A percentile compares a stretch with the other conserved stretches of the same genome.
phyloP scores from a whole-genome alignment of 2,888 invertebrate genomes.

The Emesis castigata region DNA sequence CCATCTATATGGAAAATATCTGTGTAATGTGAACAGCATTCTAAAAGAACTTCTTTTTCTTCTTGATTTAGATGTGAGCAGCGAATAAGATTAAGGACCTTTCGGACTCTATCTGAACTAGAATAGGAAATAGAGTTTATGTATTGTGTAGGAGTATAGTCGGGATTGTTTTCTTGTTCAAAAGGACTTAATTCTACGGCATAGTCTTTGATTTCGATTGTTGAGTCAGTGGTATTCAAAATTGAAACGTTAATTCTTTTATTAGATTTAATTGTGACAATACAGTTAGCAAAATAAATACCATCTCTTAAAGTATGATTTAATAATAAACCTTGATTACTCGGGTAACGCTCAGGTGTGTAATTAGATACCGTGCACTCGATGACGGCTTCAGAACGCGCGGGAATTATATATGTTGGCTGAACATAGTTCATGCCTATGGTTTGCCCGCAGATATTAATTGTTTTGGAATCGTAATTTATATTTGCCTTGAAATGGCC shows the following conservation, averaged over 20 bases:
- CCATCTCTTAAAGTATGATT: slow-evolving; percentile 32
- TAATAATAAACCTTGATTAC: slow-evolving; percentile 30
- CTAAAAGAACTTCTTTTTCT: slow-evolving; percentile 33
- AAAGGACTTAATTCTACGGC: slow-evolving; percentile 12
- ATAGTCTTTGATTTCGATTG: slow-evolving; percentile 30
- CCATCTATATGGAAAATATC: neutral
- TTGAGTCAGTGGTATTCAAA: slow-evolving; percentile 45
- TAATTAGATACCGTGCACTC: slow-evolving; percentile 26
- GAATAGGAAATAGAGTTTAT: slow-evolving; percentile 18
- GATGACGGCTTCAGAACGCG: slow-evolving; percentile 21
- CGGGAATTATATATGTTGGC: slow-evolving; percentile 22
- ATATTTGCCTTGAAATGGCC: neutral
- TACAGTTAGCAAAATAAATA: slow-evolving; percentile 46
- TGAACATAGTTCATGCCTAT: slow-evolving; percentile 6
- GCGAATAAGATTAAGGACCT: slow-evolving; percentile 7
- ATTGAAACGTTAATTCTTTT: slow-evolving; percentile 44
- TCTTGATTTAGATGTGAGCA: slow-evolving; percentile 19
- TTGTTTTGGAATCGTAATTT: slow-evolving; percentile 4
- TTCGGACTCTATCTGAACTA: neutral
- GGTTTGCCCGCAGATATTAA: neutral
- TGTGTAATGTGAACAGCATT: slow-evolving; percentile 17
- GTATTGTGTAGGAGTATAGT: neutral
- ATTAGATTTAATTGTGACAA: slow-evolving; percentile 44
- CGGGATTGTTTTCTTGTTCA: neutral
- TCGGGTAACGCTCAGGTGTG: slow-evolving; percentile 18